Evolutionary conservation across 2,888 invertebrate genomes (phyloP).

Genomic region (Catocala fraxini): DNA sequence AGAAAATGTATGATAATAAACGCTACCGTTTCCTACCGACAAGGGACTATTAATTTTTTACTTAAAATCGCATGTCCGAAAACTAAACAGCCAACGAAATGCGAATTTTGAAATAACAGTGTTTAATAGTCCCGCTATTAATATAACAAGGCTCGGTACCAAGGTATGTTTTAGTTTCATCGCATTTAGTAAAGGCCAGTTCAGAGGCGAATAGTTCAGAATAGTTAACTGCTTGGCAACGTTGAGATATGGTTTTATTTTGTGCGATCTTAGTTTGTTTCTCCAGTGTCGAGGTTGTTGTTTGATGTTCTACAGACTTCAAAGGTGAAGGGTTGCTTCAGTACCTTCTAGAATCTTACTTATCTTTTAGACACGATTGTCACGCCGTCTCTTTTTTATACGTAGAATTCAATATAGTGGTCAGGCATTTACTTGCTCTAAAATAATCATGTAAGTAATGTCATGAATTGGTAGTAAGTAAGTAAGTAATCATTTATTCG

Average conservation of each 20-base stretch:
- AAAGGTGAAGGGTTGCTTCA: too few relatives aligned
- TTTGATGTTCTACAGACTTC: too few relatives aligned
- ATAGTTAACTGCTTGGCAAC: slow-evolving; percentile 8
- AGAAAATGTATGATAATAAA: slow-evolving; percentile 48
- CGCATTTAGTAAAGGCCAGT: slow-evolving; percentile 49
- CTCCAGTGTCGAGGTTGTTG: too few relatives aligned
- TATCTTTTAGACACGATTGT: too few relatives aligned
- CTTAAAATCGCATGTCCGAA: slow-evolving; percentile 70
- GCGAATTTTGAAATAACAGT: slow-evolving; percentile 71
- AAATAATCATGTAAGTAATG: too few relatives aligned
- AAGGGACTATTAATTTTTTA: slow-evolving; percentile 54
- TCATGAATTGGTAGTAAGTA: too few relatives aligned
- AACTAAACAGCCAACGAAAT: slow-evolving; percentile 62
- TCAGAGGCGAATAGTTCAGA: slow-evolving; percentile 25
- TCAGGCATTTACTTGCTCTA: too few relatives aligned
- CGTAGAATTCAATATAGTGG: too few relatives aligned
- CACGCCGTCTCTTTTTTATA: too few relatives aligned
- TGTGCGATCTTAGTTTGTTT: slow-evolving; percentile 4
- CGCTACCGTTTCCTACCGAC: slow-evolving; percentile 42
- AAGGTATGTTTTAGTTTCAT: slow-evolving; percentile 50
- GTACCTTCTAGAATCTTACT: too few relatives aligned
- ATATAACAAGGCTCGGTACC: slow-evolving; percentile 60
- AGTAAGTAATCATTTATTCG: too few relatives aligned
- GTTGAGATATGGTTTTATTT: slow-evolving; percentile 7
- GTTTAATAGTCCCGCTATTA: slow-evolving; percentile 66